Base-by-base conservation (phyloP, 2,113 vertebrate genomes). In the Heterocephalus glaber region DNA sequence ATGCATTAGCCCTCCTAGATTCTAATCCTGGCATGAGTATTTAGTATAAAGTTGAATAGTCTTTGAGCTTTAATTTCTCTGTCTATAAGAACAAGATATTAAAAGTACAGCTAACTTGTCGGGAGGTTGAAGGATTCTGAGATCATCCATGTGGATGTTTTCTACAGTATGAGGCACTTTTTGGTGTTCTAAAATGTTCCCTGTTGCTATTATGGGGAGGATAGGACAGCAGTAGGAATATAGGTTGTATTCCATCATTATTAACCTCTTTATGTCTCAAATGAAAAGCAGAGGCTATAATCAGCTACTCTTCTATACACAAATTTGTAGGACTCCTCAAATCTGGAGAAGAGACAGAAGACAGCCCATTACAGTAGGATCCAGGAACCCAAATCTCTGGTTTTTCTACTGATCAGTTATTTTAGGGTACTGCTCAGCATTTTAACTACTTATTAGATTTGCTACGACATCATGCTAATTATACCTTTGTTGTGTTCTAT, bases 391-490 rank as follows among this genome's bases (percentile, higher is more conserved):
- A 80, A 76, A 80, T 10, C 16, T 66, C 30, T 74, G 20, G 0
- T 13, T 0, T 44, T 70, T 86, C 19, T 56, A 80, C 44, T 90
- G 24, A 54, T 14, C 1, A 20, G 28, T 83, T 26, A 61, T 22
- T 72, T 92, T 90, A 84, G 5, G 74, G 81, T 92, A 35, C 1
- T 80, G 86, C 86, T 24, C 1, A 10, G 11, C 54, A 49, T 87
- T 90, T 87, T 74, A 52, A 38, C 80, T 93, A 90, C 19, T 96
- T 22, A 83, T 86, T 35, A 88, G 19, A 0, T 80, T 88, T 93
- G 12, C 49, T 58, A 6, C 56, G 14, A 81, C 70, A n/a, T 52
- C n/a, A 88, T 68, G 44, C 24, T 60, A 94, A 90, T 47, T 81
- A 89, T 60, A 33, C 5, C 19, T 96, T 84, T 86, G n/a, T 44